Base-by-base conservation (phyloP, 37 sponge, comb jelly and placozoan genomes). In the Chondrilla cf. caribensis region DNA sequence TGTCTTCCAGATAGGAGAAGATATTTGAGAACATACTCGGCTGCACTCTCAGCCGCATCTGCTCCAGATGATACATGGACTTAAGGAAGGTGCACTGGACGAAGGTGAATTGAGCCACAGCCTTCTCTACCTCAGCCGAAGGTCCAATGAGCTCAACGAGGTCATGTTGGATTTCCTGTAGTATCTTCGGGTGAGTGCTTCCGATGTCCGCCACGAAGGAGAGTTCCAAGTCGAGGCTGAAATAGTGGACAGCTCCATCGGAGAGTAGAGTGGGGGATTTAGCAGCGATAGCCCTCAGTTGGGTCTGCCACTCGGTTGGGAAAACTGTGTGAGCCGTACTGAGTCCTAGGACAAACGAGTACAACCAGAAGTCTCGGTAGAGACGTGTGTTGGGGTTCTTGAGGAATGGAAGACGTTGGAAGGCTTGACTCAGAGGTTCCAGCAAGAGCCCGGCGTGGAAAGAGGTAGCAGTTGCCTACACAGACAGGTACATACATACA, bases 311-410 rank as follows among this genome's bases (percentile, higher is more conserved):
- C 7, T 64, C 78, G 0, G 82, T 65, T 0, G 95, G 95, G 54
- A 85, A 90, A 36, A 90, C 68, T 38, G 86, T 90, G 81, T 59
- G 25, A 43, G 73, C 14, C 1, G 60, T 47, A 39, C 86, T 90
- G 77, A 98, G 93, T 37, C 94, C 97, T 85, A 93, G 84, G 71
- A 98, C 88, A 66, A 95, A 84, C 75, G 94, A 91, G 79, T 91
- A 90, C 81, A 95, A 84, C 98, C 98, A 98, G 79, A 98, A 98
- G 82, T 98, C 98, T 57, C 94, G 84, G 87, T 95, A 98, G 58
- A 95, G 86, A 51, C 76, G 38, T 2, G 40, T 73, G 44, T 84
- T 84, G 1, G 57, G 57, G 26, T 60, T 47, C 22, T 58, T 75
- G 7, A 60, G 82, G 0, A 33, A 60, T 37, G 82, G 82, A 1